Percentiles rank a stretch among this genome's conserved stretches.
Conservation (phyloP, 2,888 invertebrate genomes). For the Diaperis boleti region DNA sequence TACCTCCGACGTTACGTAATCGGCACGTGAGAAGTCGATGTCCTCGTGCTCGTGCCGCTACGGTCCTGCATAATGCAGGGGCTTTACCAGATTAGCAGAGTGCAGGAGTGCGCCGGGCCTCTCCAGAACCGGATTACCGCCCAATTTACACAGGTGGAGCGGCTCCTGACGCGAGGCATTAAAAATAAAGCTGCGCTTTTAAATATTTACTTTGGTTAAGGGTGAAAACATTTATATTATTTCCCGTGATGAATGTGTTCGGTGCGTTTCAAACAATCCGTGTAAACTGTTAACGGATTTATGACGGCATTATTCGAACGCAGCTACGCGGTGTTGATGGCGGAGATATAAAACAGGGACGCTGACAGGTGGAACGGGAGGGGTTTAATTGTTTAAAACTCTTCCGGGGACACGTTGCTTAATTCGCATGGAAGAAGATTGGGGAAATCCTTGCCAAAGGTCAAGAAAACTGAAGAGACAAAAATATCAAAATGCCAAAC, state of each 20-base stretch:
- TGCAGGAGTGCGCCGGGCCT: conserved; percentile 28
- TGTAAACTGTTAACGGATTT: conserved; percentile 42
- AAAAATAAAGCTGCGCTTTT: conserved; percentile 9
- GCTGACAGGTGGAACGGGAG: conserved; percentile 14
- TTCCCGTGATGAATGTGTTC: conserved; percentile 28
- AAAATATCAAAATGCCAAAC: no score
- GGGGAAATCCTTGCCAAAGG: no score
- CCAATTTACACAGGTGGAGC: conserved; percentile 28
- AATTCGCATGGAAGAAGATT: no score
- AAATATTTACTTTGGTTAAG: conserved; percentile 35
- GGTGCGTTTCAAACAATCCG: conserved; percentile 31
- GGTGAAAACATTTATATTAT: conserved; percentile 38
- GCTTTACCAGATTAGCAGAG: conserved; percentile 37
- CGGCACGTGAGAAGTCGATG: conserved; percentile 10
- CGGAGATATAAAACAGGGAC: conserved; percentile 29
- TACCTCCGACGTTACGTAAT: conserved; percentile 1
- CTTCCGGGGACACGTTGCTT: not conserved
- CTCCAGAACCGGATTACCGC: conserved; percentile 24
- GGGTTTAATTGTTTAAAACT: conserved; percentile 23
- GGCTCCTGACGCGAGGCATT: not conserved
- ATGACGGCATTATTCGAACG: conserved; percentile 40
- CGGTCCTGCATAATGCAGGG: conserved; percentile 37
- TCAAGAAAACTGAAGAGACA: no score
- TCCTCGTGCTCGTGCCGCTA: conserved; percentile 4
- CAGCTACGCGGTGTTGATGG: conserved; percentile 26